Evolutionary conservation across 2,113 vertebrate species (phyloP).

Genomic region (Camelus bactrianus): DNA sequence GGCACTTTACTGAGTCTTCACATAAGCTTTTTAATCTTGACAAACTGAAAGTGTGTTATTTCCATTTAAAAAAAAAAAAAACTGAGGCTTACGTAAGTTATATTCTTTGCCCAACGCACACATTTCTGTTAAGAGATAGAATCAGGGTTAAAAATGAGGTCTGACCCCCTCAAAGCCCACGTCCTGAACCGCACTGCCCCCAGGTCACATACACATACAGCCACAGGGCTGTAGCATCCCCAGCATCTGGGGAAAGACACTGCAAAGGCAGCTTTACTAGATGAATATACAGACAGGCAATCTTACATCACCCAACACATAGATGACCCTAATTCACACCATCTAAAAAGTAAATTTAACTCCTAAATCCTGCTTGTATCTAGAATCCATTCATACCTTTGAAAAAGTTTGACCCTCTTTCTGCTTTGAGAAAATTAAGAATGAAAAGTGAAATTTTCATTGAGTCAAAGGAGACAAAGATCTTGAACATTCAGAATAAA

Average conservation of each 20-base stretch:
- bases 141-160: background rate
- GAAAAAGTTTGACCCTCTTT: conserved; percentile 27
- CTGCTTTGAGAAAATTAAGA: conserved; percentile 6
- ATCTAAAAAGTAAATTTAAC: conserved; percentile 1
- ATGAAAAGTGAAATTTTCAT: background rate
- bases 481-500: background rate
- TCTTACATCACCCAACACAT: background rate
- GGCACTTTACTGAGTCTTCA: background rate
- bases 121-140: background rate
- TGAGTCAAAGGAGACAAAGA: background rate
- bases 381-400: background rate
- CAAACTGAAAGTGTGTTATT: background rate
- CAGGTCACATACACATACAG: background rate
- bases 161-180: too few relatives aligned
- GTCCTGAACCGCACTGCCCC: fast-evolving
- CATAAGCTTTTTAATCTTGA: background rate
- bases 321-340: background rate
- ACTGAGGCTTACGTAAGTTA: background rate
- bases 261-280: background rate
- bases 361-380: background rate
- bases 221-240: fast-evolving
- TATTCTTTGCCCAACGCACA: background rate
- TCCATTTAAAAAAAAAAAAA: conserved; percentile 6
- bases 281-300: background rate
- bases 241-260: background rate